phyloP scores from a whole-genome alignment of 2,113 vertebrate species.

The Mus pahari region DNA sequence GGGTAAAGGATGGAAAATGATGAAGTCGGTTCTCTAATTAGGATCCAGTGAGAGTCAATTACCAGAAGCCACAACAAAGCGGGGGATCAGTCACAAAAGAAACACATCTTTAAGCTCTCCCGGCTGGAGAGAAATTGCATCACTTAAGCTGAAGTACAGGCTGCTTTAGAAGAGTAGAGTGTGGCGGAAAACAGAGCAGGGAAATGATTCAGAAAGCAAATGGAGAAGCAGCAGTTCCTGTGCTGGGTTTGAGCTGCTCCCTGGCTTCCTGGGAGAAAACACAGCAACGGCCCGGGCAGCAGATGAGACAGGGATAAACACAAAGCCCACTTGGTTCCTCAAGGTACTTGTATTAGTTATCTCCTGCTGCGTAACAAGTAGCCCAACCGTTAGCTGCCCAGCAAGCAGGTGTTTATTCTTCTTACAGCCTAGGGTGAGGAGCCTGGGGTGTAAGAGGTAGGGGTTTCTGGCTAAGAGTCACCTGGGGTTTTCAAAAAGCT shows the following conservation, averaged over 20 bases:
- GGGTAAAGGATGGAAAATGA: not conserved
- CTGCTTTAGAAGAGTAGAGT: not conserved
- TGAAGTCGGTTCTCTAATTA: not conserved
- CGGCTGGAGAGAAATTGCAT: not conserved
- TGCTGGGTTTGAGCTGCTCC: not conserved
- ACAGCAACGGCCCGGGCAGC: too few relatives aligned
- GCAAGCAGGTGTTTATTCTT: not conserved
- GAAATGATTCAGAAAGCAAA: constrained; percentile 59
- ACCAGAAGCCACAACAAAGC: not conserved
- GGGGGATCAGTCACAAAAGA: not conserved
- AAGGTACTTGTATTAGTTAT: not conserved
- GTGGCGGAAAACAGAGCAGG: not conserved
- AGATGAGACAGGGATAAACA: accelerated
- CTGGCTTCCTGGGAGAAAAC: not conserved
- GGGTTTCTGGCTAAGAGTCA: not conserved
- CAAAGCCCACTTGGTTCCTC: not conserved
- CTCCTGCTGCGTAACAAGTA: not conserved
- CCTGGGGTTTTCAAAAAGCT: not conserved
- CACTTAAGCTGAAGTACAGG: not conserved
- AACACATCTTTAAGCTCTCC: not conserved
- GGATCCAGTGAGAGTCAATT: not conserved
- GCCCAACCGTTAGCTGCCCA: not conserved
- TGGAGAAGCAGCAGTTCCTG: not conserved
- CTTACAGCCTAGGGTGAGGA: not conserved
- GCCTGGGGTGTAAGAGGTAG: not conserved